Evolutionary conservation across 2,888 invertebrate genomes (phyloP).

Genomic region (Chymomyza fuscimana): DNA sequence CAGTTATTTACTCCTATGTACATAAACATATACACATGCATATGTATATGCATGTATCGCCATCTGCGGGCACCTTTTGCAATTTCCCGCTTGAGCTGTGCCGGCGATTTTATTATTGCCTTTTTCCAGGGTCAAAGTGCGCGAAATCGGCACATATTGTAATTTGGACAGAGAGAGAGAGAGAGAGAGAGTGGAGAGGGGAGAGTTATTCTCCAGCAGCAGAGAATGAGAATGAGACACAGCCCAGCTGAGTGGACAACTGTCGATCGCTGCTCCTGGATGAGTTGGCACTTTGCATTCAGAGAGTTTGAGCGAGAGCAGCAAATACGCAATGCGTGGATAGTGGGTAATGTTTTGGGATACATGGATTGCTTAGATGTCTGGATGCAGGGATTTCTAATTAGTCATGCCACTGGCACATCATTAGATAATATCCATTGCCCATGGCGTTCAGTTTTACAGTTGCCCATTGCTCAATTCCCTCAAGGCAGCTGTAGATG

Average conservation of each 20-base stretch:
- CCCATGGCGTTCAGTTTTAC: conserved; percentile 31
- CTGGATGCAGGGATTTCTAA: conserved; percentile 31
- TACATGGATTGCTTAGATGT: background rate
- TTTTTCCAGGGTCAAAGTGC: conserved; percentile 50
- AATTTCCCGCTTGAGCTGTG: conserved; percentile 65
- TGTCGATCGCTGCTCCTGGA: conserved; percentile 4
- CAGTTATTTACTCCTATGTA: conserved; percentile 30
- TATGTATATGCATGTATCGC: background rate
- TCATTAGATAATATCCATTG: conserved; percentile 58
- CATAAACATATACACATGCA: no score
- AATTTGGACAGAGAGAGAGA: conserved; percentile 49
- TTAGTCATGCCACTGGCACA: conserved; percentile 68
- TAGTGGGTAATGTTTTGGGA: background rate
- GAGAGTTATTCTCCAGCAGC: background rate
- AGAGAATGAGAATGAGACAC: background rate
- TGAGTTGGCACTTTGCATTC: conserved; percentile 62
- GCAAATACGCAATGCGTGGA: background rate
- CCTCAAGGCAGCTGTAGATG: conserved; percentile 19
- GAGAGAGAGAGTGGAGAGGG: background rate
- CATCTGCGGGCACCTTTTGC: conserved; percentile 34
- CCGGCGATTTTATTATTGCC: conserved; percentile 36
- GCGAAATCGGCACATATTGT: conserved; percentile 54
- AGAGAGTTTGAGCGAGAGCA: background rate
- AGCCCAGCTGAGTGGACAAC: background rate
- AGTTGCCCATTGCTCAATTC: conserved; percentile 6